phyloP scores from a whole-genome alignment of 2,113 vertebrate species.

The Mesoclemmys tuberculata region DNA sequence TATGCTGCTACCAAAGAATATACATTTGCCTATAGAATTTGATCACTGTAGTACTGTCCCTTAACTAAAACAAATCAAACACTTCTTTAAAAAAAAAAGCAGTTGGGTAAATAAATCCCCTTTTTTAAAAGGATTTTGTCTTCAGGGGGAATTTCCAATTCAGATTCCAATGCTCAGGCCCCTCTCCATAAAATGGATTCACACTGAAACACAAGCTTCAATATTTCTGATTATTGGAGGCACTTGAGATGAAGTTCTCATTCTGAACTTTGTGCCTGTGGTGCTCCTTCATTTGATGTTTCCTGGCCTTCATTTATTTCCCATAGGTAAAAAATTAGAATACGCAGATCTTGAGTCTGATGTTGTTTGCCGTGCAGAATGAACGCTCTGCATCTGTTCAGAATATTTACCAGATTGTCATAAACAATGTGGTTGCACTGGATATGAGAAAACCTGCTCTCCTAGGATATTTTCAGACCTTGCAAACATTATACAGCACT shows the following conservation, averaged over 20 bases:
- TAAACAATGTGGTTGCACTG: neutral
- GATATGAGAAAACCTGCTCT: neutral
- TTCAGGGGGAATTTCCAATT: neutral
- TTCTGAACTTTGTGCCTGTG: fast-evolving
- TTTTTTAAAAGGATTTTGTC: neutral
- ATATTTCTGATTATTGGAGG: fast-evolving
- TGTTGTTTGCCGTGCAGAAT: neutral
- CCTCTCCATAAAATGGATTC: neutral
- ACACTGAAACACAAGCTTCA: fast-evolving
- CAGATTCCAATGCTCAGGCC: neutral
- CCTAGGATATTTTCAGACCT: conserved; percentile 30
- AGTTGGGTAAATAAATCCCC: neutral
- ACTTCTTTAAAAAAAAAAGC: fast-evolving
- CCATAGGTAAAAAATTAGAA: neutral
- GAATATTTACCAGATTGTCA: conserved; percentile 32
- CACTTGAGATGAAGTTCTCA: fast-evolving
- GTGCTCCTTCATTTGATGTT: neutral
- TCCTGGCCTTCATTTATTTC: fast-evolving
- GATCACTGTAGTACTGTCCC: neutral
- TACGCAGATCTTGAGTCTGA: neutral
- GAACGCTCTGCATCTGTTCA: neutral
- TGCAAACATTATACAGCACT: neutral
- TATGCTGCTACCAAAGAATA: neutral
- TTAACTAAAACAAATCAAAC: neutral
- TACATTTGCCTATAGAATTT: neutral